Evolutionary conservation across 2,113 vertebrate species (phyloP).

Genomic region (Carlito syrichta): DNA sequence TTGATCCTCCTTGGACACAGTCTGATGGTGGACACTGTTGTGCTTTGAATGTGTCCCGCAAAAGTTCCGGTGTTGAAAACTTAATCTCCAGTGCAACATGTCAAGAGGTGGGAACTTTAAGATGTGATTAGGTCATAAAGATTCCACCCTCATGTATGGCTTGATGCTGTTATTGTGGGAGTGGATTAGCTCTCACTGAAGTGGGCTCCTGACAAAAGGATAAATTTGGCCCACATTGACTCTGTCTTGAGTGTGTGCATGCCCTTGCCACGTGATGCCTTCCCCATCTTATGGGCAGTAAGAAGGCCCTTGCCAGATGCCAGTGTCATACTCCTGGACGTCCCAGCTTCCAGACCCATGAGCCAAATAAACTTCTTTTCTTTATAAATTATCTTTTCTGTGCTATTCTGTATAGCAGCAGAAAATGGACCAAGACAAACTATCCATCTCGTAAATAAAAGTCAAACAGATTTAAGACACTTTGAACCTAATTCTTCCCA

Average conservation of each 20-base stretch:
- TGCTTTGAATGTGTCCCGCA: not conserved
- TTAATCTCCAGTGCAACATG: not conserved
- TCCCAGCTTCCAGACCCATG: not conserved
- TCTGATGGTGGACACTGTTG: not conserved
- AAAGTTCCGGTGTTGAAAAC: not conserved
- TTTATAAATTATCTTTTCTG: not conserved
- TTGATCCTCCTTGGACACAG: not conserved
- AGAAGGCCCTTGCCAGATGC: not conserved
- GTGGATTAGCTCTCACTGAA: not conserved
- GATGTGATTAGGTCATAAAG: not conserved
- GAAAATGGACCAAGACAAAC: not conserved
- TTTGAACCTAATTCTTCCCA: slow-evolving; percentile 10
- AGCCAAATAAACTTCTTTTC: not conserved
- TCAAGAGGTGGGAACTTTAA: not conserved
- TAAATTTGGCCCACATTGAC: not conserved
- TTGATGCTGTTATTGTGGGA: not conserved
- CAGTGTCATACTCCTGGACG: not conserved
- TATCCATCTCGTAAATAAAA: slow-evolving; percentile 7
- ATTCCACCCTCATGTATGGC: not conserved
- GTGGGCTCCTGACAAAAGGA: not conserved
- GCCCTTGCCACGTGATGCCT: not conserved
- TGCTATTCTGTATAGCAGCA: not conserved
- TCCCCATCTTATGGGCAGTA: not conserved
- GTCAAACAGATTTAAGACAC: not conserved
- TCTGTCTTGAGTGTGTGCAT: not conserved